Base-by-base conservation (phyloP, 1,140 invertebrate species). In the Acyrthosiphon pisum region DNA sequence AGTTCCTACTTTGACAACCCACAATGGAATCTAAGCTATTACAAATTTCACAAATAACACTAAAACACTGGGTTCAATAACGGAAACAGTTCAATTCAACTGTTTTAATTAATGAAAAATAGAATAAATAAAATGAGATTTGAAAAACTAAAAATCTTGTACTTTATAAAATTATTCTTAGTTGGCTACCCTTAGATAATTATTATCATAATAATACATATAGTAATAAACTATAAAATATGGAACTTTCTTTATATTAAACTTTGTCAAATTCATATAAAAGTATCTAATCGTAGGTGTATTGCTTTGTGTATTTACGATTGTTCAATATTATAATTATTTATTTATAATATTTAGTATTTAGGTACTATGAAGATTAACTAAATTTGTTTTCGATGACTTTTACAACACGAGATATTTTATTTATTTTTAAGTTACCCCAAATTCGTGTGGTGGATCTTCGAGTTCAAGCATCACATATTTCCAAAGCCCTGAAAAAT, bases 401-500 rank as follows among this genome's bases (percentile, higher is more conserved):
- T 46, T 18, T 50, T 30, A 46, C 30, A 44, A 30, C 3, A 26
- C 26, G 30, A 11, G 2, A 44, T 9, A 44, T 30, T 30, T 41
- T 48, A 46, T 87, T 50, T 35, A n/a, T 88, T 60, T 90, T 90
- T 14, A 68, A 90, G 89, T 90, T 22, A 37, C 46, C 0, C 81
- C 48, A 6, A 93, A 93, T 53, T 93, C 91, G 0, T 93, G 91
- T 6, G 91, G 91, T 20, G 91, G 81, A 86, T 93, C n/a, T 53
- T 93, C 91, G 22, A 50, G 91, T 37, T 35, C 48, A 20, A 86
- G 91, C 30, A 93, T 81, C 9, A 0, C 76, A 1, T 84, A 86
- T 23, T 93, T 93, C 48, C 91, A 93, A 86, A 93, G 26, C 53
- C 91, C 91, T 0, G 91, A 93, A 0, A 56, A 48, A 56, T 93